Percentiles rank a stretch among this genome's conserved stretches.
phyloP scores from a whole-genome alignment of 2,113 vertebrate genomes.

The Mesitornis unicolor region DNA sequence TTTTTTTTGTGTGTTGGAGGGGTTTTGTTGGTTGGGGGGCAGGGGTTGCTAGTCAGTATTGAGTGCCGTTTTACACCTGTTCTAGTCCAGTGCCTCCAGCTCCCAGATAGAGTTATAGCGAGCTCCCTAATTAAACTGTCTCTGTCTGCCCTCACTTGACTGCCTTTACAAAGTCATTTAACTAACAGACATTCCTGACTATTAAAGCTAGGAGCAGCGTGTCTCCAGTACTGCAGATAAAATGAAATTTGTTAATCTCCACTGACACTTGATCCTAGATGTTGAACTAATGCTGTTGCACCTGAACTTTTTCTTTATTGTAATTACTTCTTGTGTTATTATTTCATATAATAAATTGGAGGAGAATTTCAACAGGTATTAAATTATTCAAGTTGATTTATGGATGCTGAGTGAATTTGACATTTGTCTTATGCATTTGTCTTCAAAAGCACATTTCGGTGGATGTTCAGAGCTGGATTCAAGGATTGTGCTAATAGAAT shows the following conservation, averaged over 20 bases:
- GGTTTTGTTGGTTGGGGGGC: background rate
- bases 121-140: conserved; percentile 81
- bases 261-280: conserved; percentile 72
- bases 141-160: conserved; percentile 74
- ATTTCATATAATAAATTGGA: conserved; percentile 76
- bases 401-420: conserved; percentile 51
- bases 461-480: conserved; percentile 15
- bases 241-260: conserved; percentile 74
- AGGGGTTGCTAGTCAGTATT: conserved; percentile 20
- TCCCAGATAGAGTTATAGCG: conserved; percentile 75
- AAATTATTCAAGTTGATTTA: conserved; percentile 73
- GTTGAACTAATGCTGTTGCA: conserved; percentile 68
- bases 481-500: background rate
- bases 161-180: conserved; percentile 76
- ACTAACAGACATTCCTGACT: conserved; percentile 78
- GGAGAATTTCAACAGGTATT: conserved; percentile 77
- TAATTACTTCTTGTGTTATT: conserved; percentile 76
- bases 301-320: conserved; percentile 75
- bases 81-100: conserved; percentile 71
- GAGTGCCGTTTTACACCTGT: conserved; percentile 60
- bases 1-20: background rate
- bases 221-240: conserved; percentile 71
- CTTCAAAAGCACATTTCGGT: conserved; percentile 49
- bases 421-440: conserved; percentile 69
- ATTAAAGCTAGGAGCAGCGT: conserved; percentile 69